These are phyloP conservation scores for Bruchidius siliquastri DNA, from an alignment of 2,888 invertebrate genomes.

Conservation along the genomic window DNA sequence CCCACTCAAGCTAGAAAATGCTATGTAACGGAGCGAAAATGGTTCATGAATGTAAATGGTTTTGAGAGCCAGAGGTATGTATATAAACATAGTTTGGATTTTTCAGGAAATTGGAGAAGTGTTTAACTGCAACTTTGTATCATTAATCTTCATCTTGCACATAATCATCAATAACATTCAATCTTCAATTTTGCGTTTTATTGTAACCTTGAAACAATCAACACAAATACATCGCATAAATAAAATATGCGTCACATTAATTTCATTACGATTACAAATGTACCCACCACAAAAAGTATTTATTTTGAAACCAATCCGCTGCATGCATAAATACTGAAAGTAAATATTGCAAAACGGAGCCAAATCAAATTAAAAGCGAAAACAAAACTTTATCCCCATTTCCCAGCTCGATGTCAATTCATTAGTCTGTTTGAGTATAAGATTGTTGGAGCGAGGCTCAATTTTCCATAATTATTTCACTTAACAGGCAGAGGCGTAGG, in stretches of 20 bases:
- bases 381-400: conserved; percentile 39
- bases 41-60: background rate
- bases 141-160: no score
- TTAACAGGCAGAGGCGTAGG: conserved; percentile 29
- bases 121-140: no score
- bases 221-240: no score
- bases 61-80: background rate
- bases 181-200: no score
- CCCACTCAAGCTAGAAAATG: background rate
- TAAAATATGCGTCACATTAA: no score
- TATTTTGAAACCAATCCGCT: background rate
- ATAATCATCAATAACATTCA: no score
- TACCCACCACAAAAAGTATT: no score
- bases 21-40: background rate
- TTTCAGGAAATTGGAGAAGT: background rate
- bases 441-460: conserved; percentile 44
- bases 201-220: no score
- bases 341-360: background rate
- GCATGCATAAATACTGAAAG: background rate
- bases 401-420: conserved; percentile 47
- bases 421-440: conserved; percentile 41
- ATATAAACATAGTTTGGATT: background rate
- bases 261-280: no score
- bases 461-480: conserved; percentile 48
- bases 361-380: conserved; percentile 41